These are phyloP conservation scores for Oophaga pumilio DNA, from an alignment of 2,113 vertebrate genomes.

Conservation along the genomic window DNA sequence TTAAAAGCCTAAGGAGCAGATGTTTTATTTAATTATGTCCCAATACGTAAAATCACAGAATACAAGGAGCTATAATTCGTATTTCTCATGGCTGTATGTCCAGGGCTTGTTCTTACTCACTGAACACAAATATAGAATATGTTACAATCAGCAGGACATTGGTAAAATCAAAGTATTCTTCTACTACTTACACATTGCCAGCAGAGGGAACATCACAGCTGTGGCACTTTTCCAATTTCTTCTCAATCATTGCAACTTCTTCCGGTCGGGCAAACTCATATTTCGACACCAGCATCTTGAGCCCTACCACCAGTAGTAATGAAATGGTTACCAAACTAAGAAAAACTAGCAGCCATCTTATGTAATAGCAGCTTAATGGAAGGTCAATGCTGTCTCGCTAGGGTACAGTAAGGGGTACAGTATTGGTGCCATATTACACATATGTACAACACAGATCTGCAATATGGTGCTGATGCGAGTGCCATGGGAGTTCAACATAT, in stretches of 20 bases:
- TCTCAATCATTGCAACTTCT: constrained; percentile 81
- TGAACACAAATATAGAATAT: too few relatives aligned
- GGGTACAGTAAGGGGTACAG: background rate
- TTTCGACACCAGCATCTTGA: constrained; percentile 77
- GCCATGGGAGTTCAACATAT: background rate
- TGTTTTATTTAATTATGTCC: too few relatives aligned
- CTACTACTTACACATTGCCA: constrained; percentile 77
- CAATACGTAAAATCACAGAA: too few relatives aligned
- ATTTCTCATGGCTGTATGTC: too few relatives aligned
- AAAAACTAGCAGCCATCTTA: too few relatives aligned
- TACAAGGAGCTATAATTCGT: too few relatives aligned
- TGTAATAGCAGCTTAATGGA: background rate
- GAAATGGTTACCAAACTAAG: background rate
- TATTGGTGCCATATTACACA: background rate
- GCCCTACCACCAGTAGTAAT: background rate
- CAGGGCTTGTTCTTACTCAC: too few relatives aligned
- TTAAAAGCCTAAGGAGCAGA: too few relatives aligned
- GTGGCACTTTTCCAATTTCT: constrained; percentile 89
- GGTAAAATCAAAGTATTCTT: background rate
- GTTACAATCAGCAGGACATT: too few relatives aligned
- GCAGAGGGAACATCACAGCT: constrained; percentile 75
- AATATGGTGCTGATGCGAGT: too few relatives aligned
- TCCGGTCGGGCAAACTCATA: constrained; percentile 84
- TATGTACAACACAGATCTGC: background rate
- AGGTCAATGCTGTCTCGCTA: background rate